phyloP scores from a whole-genome alignment of 92 coral and sea anemone genomes.

The Heliopora coerulea region DNA sequence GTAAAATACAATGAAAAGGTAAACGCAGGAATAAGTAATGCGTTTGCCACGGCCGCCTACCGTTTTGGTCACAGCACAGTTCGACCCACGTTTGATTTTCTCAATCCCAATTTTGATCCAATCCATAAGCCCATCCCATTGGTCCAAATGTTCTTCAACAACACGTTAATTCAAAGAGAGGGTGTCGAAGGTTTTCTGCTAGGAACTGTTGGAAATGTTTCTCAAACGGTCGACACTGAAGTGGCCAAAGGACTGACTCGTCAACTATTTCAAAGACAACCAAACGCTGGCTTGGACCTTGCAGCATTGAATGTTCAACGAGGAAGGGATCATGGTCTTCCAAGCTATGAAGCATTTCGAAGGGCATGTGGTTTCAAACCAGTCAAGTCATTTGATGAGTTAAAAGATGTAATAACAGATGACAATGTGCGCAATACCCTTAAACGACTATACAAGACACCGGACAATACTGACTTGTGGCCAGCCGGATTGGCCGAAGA shows the following conservation, averaged over 20 bases:
- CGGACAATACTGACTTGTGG: conserved; percentile 19
- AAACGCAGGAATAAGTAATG: conserved; percentile 4
- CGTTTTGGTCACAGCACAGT: conserved; percentile 33
- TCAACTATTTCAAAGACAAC: conserved; percentile 11
- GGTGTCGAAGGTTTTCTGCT: conserved; percentile 49
- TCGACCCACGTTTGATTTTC: conserved; percentile 20
- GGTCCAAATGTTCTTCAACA: conserved; percentile 20
- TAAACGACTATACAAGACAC: neutral
- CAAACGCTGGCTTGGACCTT: conserved; percentile 3
- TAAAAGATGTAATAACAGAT: neutral
- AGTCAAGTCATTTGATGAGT: conserved; percentile 1
- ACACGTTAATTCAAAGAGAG: conserved; percentile 14
- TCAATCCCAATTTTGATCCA: conserved; percentile 13
- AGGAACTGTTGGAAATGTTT: conserved; percentile 39
- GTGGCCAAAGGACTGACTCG: conserved; percentile 1
- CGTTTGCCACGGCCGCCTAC: conserved; percentile 26
- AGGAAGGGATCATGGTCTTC: conserved; percentile 16
- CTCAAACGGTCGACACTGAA: conserved; percentile 43
- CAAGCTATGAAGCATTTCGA: conserved; percentile 39
- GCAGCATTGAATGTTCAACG: conserved; percentile 27
- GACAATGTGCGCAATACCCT: neutral
- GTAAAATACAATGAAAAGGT: conserved; percentile 1
- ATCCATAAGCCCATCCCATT: conserved; percentile 6
- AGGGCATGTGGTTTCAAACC: conserved; percentile 12
- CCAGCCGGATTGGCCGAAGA: conserved; percentile 25